These are phyloP conservation scores for Poeciliopsis paucimaculata DNA, from an alignment of 2,797 vertebrate species.

Conservation along the genomic window DNA sequence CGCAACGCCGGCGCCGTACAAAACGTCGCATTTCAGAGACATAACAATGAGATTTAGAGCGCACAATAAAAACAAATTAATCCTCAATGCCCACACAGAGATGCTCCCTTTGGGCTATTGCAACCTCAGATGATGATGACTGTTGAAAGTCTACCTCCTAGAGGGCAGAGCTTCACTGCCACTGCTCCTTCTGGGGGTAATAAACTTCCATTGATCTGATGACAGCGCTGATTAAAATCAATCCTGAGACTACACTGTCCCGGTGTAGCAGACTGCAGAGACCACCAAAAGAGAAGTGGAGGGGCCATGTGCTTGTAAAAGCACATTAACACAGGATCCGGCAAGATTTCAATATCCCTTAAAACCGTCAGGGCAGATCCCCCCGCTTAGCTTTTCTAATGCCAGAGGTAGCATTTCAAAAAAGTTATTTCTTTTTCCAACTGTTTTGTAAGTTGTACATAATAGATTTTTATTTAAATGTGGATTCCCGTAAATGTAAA, in stretches of 20 bases:
- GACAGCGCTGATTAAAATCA: constrained; percentile 82
- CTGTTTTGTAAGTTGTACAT: not conserved
- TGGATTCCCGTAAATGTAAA: not conserved
- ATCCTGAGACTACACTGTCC: constrained; percentile 60
- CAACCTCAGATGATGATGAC: constrained; percentile 63
- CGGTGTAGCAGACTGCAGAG: constrained; percentile 53
- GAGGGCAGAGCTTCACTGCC: constrained; percentile 71
- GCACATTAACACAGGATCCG: constrained; percentile 10
- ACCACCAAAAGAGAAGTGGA: constrained; percentile 43
- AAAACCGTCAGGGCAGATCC: not conserved
- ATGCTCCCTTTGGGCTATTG: constrained; percentile 59
- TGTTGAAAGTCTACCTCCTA: constrained; percentile 73
- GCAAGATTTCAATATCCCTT: not conserved
- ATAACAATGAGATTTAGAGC: constrained; percentile 64
- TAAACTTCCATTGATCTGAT: constrained; percentile 79
- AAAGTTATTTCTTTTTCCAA: not conserved
- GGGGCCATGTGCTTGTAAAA: constrained; percentile 5
- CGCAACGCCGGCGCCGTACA: constrained; percentile 28
- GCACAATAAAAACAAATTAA: constrained; percentile 55
- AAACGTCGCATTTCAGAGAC: constrained; percentile 54
- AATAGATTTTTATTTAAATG: not conserved
- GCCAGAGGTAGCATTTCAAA: not conserved
- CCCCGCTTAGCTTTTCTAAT: not conserved
- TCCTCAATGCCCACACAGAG: constrained; percentile 58
- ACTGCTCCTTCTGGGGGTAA: constrained; percentile 75